Evolutionary conservation across 2,888 invertebrate genomes (phyloP).

Genomic region (Acleris sparsana): DNA sequence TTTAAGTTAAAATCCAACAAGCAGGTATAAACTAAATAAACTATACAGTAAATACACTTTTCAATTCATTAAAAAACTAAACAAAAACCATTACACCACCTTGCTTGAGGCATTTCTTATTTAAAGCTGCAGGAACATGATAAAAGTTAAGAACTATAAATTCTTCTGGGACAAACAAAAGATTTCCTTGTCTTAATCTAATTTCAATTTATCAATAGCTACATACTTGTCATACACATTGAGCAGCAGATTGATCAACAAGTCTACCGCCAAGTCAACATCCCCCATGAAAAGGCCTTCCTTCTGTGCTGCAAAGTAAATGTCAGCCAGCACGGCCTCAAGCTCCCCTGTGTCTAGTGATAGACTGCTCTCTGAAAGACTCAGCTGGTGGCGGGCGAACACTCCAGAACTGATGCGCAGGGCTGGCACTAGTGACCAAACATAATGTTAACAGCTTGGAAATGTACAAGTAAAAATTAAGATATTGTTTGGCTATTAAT

Average conservation of each 20-base stretch:
- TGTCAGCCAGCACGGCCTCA: slow-evolving; percentile 88
- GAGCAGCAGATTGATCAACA: slow-evolving; percentile 86
- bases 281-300: slow-evolving; percentile 85
- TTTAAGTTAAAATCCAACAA: too few relatives aligned
- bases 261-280: slow-evolving; percentile 85
- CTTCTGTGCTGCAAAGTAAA: slow-evolving; percentile 89
- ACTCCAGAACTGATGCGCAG: slow-evolving; percentile 86
- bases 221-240: slow-evolving; percentile 87
- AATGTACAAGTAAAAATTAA: too few relatives aligned
- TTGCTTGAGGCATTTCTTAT: too few relatives aligned
- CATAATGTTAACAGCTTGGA: slow-evolving; percentile 1
- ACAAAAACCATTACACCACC: too few relatives aligned
- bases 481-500: too few relatives aligned
- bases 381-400: slow-evolving; percentile 88
- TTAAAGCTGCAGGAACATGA: too few relatives aligned
- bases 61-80: too few relatives aligned
- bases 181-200: too few relatives aligned
- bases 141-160: too few relatives aligned
- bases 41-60: too few relatives aligned
- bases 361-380: slow-evolving; percentile 86
- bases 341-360: slow-evolving; percentile 87
- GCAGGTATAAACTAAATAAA: too few relatives aligned
- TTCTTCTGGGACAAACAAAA: too few relatives aligned
- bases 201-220: not conserved
- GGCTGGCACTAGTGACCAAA: slow-evolving; percentile 65